A percentile compares a stretch with the other conserved stretches of the same genome.
Conservation (phyloP, 2,888 invertebrate genomes). For the Hybos culiciformis region DNA sequence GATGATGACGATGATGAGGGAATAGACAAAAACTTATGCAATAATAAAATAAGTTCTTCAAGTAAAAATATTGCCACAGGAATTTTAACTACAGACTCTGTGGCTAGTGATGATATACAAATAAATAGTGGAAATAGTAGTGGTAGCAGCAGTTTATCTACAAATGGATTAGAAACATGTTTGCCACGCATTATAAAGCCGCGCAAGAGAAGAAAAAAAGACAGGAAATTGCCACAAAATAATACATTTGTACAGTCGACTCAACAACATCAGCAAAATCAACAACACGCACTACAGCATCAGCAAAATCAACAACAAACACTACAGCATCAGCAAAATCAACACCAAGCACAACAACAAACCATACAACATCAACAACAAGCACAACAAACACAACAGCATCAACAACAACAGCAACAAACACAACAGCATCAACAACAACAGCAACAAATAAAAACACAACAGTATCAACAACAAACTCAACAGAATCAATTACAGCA, state of each 20-base stretch:
- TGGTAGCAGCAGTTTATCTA: background rate
- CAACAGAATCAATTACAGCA: too few species aligned
- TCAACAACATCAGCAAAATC: conserved; percentile 19
- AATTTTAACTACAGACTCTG: conserved; percentile 48
- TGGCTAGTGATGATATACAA: conserved; percentile 62
- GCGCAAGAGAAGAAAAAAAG: conserved; percentile 78
- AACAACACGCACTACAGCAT: conserved; percentile 15
- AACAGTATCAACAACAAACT: too few species aligned
- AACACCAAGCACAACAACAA: conserved; percentile 17
- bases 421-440: too few species aligned
- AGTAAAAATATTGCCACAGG: too few species aligned
- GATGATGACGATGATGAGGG: background rate
- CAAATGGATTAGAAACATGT: conserved; percentile 43
- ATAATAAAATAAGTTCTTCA: background rate
- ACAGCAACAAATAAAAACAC: too few species aligned
- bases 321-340: conserved; percentile 6
- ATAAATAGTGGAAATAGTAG: conserved; percentile 28
- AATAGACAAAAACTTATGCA: background rate
- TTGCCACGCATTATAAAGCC: conserved; percentile 81
- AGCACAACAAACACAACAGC: conserved; percentile 1
- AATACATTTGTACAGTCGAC: conserved; percentile 17
- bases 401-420: too few species aligned
- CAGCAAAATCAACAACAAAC: conserved; percentile 13
- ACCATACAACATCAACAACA: background rate
- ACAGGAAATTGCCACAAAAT: conserved; percentile 43